Conservation (phyloP, 2,113 vertebrate genomes). For the Ondatra zibethicus region DNA sequence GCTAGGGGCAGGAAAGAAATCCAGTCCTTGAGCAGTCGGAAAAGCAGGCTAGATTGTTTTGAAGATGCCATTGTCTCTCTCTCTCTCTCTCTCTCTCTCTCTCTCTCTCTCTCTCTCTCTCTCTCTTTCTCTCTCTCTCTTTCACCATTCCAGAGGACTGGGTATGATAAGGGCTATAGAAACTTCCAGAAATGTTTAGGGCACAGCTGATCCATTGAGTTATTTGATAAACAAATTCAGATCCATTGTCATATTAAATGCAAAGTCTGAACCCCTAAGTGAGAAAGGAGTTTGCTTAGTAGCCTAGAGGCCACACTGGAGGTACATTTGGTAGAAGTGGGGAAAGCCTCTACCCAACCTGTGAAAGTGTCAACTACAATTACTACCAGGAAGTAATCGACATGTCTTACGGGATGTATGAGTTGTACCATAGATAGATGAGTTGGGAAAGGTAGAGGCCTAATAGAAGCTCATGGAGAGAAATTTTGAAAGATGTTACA, state of each 20-base stretch:
- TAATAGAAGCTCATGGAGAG: not conserved
- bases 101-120: no score
- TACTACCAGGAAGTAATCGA: not conserved
- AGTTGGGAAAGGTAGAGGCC: not conserved
- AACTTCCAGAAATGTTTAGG: not conserved
- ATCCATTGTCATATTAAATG: not conserved
- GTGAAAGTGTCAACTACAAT: not conserved
- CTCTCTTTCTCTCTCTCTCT: no score
- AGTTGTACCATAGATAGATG: not conserved
- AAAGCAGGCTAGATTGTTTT: not conserved
- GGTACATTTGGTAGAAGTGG: not conserved
- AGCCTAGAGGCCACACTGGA: not conserved
- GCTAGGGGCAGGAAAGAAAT: not conserved
- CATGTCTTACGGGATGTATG: not conserved
- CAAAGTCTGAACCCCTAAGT: not conserved
- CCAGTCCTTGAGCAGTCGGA: not conserved
- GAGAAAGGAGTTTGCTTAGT: not conserved
- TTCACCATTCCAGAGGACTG: not conserved
- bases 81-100: not conserved
- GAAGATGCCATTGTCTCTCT: not conserved
- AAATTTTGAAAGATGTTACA: not conserved
- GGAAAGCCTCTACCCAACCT: not conserved
- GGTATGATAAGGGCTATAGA: not conserved
- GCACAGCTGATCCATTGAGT: not conserved
- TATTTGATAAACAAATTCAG: not conserved